A percentile compares a stretch with the other conserved stretches of the same genome.
phyloP scores from a whole-genome alignment of 2,797 vertebrate genomes.

The Pelobates cultripes region DNA sequence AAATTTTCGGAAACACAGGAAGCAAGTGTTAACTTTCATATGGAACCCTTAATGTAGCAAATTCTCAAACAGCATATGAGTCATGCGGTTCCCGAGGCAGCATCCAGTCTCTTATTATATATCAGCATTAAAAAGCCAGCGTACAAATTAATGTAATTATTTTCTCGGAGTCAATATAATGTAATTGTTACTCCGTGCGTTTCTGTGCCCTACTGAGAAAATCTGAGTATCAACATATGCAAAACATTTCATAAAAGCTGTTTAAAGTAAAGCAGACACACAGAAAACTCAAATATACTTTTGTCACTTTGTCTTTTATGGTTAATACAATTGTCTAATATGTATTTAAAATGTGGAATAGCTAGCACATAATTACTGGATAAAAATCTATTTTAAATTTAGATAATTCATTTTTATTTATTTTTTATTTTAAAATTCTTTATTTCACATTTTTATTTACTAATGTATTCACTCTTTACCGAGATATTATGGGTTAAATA shows the following conservation, averaged over 20 bases:
- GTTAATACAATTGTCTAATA: too few species aligned
- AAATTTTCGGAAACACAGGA: constrained; percentile 36
- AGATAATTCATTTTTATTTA: too few species aligned
- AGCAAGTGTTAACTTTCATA: constrained; percentile 33
- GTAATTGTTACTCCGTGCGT: neutral
- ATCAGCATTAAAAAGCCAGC: constrained; percentile 14
- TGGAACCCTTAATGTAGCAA: constrained; percentile 34
- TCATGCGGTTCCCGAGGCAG: constrained; percentile 16
- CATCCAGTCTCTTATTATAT: constrained; percentile 4
- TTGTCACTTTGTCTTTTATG: too few species aligned
- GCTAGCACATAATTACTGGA: too few species aligned
- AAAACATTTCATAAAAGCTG: neutral
- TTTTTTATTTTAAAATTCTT: too few species aligned
- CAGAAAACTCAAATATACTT: too few species aligned
- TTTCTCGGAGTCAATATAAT: constrained; percentile 19
- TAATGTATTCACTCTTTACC: too few species aligned
- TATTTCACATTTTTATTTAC: too few species aligned
- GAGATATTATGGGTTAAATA: too few species aligned
- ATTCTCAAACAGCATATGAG: constrained; percentile 41
- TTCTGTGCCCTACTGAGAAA: neutral
- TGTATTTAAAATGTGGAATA: too few species aligned
- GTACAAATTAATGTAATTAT: constrained; percentile 22
- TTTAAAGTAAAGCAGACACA: too few species aligned
- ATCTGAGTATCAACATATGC: neutral
- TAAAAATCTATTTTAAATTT: too few species aligned